Base-by-base conservation (phyloP, 2,797 vertebrate species). In the Sardinella longiceps region DNA sequence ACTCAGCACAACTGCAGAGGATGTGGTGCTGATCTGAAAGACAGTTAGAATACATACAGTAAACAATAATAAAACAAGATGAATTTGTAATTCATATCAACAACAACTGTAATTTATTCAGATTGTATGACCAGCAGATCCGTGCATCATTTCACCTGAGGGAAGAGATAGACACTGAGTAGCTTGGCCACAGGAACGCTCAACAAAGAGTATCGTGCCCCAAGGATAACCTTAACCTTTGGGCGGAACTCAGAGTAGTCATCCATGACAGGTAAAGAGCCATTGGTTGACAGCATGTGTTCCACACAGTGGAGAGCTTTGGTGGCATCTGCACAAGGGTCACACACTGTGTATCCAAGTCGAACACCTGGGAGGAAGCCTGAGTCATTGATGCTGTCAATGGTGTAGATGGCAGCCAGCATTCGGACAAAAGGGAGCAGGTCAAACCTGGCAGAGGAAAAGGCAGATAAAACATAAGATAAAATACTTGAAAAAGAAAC, bases 121-220 rank as follows among this genome's bases (percentile, higher is more conserved):
- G n/a, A n/a, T n/a, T n/a, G n/a, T n/a, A n/a, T n/a, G n/a, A n/a
- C n/a, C n/a, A n/a, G n/a, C n/a, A 70, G 9, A 70, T 37, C 5
- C 4, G 6, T 81, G 80, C 2, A 1, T 60, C 37, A 33, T 82
- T 91, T 92, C 83, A 94, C 94, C 46, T 93, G 89, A 39, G 94
- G 93, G 18, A 95, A 81, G 92, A 94, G 90, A 84, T 91, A 91
- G 10, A 93, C 80, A 28, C 89, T 92, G 3, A 95, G 88, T 77
- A 94, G 86, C 77, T 87, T 87, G 82, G 94, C 92, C 60, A 94
- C 82, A 25, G 88, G 88, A 1, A 94, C 87, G 18, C 93, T 91
- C 25, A 90, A 87, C 85, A 93, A 92, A 0, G 94, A 95, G 87
- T 90, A 92, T 0, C 81, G 81, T 0, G 90, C 86, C 20, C 94